phyloP scores from a whole-genome alignment of 1,140 invertebrate genomes.

The Dermatophagoides farinae region DNA sequence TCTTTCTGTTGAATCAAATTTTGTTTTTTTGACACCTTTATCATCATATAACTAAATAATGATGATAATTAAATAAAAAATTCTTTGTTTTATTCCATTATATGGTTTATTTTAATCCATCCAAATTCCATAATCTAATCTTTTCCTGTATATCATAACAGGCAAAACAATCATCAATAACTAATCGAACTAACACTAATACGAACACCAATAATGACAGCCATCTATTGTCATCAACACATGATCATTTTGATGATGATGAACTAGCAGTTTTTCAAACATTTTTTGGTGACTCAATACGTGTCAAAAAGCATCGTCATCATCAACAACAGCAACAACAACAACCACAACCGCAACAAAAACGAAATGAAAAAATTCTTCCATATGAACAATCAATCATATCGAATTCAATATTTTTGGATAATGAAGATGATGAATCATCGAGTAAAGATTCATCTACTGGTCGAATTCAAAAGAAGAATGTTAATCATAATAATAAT shows the following conservation, averaged over 20 bases:
- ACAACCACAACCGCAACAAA: not conserved
- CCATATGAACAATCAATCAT: not conserved
- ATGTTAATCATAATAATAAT: not conserved
- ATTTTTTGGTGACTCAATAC: not conserved
- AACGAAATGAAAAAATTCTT: not conserved
- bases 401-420: conserved; percentile 5
- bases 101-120: no score
- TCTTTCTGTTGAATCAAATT: no score
- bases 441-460: not conserved
- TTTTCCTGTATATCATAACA: no score
- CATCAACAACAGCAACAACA: not conserved
- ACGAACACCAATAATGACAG: not conserved
- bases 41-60: no score
- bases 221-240: not conserved
- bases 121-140: no score
- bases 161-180: no score
- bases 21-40: no score
- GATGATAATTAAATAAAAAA: no score
- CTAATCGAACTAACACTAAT: not conserved
- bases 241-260: not conserved
- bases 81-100: no score
- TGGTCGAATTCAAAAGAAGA: not conserved
- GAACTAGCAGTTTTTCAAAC: not conserved
- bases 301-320: not conserved
- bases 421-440: not conserved